Conservation (phyloP, 2,113 vertebrate genomes). For the Brevimyrus niger region DNA sequence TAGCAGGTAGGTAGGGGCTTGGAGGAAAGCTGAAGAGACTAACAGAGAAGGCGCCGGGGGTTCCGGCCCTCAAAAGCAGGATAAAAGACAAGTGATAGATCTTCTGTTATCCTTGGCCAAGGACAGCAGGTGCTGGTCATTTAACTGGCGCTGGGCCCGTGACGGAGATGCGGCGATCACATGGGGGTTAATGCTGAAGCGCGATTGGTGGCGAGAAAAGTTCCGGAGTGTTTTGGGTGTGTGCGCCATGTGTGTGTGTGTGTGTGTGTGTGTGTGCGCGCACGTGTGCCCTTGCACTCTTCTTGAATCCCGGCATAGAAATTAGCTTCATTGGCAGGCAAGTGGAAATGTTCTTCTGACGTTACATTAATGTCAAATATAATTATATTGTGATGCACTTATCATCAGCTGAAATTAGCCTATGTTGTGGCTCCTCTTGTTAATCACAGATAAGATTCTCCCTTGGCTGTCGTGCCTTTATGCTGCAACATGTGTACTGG, state of each 20-base stretch:
- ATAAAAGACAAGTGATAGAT: background rate
- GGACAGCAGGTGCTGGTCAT: constrained; percentile 1
- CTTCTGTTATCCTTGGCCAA: background rate
- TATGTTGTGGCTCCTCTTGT: constrained; percentile 22
- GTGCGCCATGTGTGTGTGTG: background rate
- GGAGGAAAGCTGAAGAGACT: background rate
- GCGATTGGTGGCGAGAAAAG: background rate
- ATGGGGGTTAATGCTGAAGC: background rate
- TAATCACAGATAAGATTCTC: constrained; percentile 26
- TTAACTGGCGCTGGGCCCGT: background rate
- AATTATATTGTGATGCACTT: constrained; percentile 24
- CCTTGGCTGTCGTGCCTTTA: background rate
- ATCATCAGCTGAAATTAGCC: constrained; percentile 25
- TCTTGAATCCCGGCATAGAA: constrained; percentile 8
- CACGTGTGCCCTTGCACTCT: background rate
- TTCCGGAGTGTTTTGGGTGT: background rate
- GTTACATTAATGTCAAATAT: constrained; percentile 30
- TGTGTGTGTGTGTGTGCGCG: background rate
- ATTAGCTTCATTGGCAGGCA: constrained; percentile 25
- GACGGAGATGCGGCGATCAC: background rate
- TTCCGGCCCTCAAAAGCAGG: background rate
- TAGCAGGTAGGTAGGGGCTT: background rate
- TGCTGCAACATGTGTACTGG: background rate
- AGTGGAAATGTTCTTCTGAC: constrained; percentile 17
- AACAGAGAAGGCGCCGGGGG: background rate